Base-by-base conservation (phyloP, 2,797 vertebrate species). In the Phrynocephalus vlangalii region DNA sequence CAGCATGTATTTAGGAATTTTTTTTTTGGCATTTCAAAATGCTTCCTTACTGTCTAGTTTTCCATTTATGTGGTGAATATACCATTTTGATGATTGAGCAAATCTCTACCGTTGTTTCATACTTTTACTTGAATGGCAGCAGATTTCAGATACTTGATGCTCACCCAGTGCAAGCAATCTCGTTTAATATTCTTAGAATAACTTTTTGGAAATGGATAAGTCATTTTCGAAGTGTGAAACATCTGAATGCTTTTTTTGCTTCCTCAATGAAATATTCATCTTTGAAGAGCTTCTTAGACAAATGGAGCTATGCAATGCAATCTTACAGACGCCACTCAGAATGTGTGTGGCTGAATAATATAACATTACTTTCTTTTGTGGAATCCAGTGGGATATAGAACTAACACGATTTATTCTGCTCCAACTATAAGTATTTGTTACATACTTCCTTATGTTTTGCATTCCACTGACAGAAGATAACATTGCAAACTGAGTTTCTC, bases 21-120 rank as follows among this genome's bases (percentile, higher is more conserved):
- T 89, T 80, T 89, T 44, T 5, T 85, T 9, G 48, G 9, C 83
- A 6, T 66, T 2, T 84, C 84, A 93, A 88, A 33, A 82, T 83
- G 70, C 77, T 81, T 79, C 20, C 79, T 88, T 26, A 80, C 48
- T 85, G 16, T 63, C 22, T 70, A 84, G 60, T 28, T 15, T 72
- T 48, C 77, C 70, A 67, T 88, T 33, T 90, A 83, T 1, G 73
- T 63, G 15, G 30, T 79, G 66, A 71, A 56, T 72, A 70, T 82
- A 86, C 75, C 2, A 88, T 86, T 92, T 93, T 89, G 38, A 85
- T 75, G 70, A 92, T 24, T 88, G 67, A 90, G 77, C 52, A 88
- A 91, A 80, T 0, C 79, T 81, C 24, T 86, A 18, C 50, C 81
- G 86, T 85, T 93, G 5, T 84, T 89, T 90, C 24, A 92, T 48